Conservation (phyloP, 2,888 invertebrate genomes). For the Adelognathus sp. region DNA sequence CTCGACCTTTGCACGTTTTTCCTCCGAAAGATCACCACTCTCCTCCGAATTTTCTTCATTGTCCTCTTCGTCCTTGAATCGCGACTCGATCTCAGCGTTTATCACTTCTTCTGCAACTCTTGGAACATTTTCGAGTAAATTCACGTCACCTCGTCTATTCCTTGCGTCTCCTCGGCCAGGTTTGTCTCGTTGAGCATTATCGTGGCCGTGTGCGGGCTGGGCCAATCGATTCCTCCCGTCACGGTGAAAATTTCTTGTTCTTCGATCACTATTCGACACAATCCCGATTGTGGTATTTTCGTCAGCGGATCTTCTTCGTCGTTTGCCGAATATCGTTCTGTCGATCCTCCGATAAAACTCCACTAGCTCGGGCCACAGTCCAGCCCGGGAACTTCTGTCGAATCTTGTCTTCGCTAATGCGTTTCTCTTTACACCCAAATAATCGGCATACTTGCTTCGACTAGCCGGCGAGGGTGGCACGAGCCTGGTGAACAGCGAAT, state of each 20-base stretch:
- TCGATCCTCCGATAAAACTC: slow-evolving; percentile 42
- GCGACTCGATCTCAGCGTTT: slow-evolving; percentile 71
- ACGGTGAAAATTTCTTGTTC: slow-evolving; percentile 42
- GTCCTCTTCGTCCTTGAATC: slow-evolving; percentile 76
- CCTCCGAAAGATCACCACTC: slow-evolving; percentile 35
- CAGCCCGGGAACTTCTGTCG: neutral
- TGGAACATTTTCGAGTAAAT: slow-evolving; percentile 69
- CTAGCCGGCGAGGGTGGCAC: slow-evolving; percentile 64
- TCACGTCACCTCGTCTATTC: slow-evolving; percentile 47
- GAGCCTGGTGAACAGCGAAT: slow-evolving; percentile 59
- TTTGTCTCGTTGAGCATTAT: slow-evolving; percentile 62
- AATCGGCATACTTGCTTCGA: slow-evolving; percentile 62
- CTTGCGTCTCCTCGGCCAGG: slow-evolving; percentile 28
- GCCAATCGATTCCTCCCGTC: slow-evolving; percentile 79
- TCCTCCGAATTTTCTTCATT: slow-evolving; percentile 71
- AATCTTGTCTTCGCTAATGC: slow-evolving; percentile 24
- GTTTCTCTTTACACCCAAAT: slow-evolving; percentile 8
- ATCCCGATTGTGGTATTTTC: neutral
- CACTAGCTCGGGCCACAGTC: slow-evolving; percentile 37
- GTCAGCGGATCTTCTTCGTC: slow-evolving; percentile 63
- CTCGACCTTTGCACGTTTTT: slow-evolving; percentile 64
- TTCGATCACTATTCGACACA: slow-evolving; percentile 10
- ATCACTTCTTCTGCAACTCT: slow-evolving; percentile 66
- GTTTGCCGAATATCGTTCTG: slow-evolving; percentile 67
- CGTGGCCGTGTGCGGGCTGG: slow-evolving; percentile 67